These are phyloP conservation scores for Dryobates pubescens DNA, from an alignment of 2,797 vertebrate species.

Conservation along the genomic window DNA sequence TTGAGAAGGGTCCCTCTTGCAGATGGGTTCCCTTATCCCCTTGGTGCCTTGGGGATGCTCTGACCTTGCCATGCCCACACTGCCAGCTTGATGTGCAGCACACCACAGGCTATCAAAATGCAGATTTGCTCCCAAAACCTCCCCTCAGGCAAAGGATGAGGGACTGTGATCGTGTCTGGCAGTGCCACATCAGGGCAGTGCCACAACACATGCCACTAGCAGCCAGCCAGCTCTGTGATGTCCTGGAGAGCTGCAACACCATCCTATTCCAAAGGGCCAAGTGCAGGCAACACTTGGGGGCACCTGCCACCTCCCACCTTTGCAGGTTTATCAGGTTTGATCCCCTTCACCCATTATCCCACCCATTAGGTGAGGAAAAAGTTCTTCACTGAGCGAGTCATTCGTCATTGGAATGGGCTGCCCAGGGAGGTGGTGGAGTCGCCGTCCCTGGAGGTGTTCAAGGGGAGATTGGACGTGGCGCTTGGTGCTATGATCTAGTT, in stretches of 20 bases:
- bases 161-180: neutral
- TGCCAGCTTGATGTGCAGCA: neutral
- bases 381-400: too few species aligned
- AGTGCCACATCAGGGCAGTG: neutral
- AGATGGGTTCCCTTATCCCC: fast-evolving
- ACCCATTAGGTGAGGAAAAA: too few species aligned
- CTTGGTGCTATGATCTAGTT: too few species aligned
- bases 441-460: too few species aligned
- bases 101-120: neutral
- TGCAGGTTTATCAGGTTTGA: neutral
- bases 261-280: neutral
- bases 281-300: neutral
- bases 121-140: neutral
- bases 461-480: too few species aligned
- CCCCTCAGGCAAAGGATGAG: neutral
- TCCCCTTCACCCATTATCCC: neutral
- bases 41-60: neutral
- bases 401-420: too few species aligned
- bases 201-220: neutral
- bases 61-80: fast-evolving
- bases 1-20: neutral
- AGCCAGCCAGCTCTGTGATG: neutral
- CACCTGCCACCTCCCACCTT: neutral
- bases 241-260: neutral
- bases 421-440: too few species aligned